Conservation (phyloP, 2,113 vertebrate genomes). For the Hiodon tergisus region DNA sequence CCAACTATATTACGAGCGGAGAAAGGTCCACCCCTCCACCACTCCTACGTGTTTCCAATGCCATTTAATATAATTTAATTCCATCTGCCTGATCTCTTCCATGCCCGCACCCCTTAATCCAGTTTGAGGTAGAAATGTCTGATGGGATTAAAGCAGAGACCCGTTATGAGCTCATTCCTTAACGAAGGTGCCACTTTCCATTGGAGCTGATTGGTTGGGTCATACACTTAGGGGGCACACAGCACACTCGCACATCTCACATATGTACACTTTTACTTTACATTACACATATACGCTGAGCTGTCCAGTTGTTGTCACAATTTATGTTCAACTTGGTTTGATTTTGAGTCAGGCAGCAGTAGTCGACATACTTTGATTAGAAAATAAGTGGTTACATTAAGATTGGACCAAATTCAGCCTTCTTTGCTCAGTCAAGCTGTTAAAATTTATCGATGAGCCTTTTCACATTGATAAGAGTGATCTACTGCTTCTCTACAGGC, state of each 20-base stretch:
- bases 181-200: conserved; percentile 2
- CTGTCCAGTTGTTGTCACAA: no score
- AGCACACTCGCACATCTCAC: not conserved
- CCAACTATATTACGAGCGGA: not conserved
- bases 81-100: conserved; percentile 35
- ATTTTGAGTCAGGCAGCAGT: no score
- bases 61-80: conserved; percentile 61
- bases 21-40: conserved; percentile 25
- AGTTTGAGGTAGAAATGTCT: conserved; percentile 39
- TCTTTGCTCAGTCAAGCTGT: no score
- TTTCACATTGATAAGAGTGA: no score
- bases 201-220: conserved; percentile 19
- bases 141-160: conserved; percentile 19
- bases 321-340: no score
- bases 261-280: no score
- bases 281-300: no score
- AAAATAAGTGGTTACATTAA: no score
- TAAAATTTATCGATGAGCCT: no score
- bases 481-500: no score
- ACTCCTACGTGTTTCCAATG: conserved; percentile 50
- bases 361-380: no score
- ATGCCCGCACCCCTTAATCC: conserved; percentile 45
- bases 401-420: no score
- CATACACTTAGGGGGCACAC: not conserved
- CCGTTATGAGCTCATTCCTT: conserved; percentile 29